Percentiles rank a stretch among this genome's conserved stretches.
phyloP scores from a whole-genome alignment of 2,888 invertebrate species.

The Shargacucullia verbasci region DNA sequence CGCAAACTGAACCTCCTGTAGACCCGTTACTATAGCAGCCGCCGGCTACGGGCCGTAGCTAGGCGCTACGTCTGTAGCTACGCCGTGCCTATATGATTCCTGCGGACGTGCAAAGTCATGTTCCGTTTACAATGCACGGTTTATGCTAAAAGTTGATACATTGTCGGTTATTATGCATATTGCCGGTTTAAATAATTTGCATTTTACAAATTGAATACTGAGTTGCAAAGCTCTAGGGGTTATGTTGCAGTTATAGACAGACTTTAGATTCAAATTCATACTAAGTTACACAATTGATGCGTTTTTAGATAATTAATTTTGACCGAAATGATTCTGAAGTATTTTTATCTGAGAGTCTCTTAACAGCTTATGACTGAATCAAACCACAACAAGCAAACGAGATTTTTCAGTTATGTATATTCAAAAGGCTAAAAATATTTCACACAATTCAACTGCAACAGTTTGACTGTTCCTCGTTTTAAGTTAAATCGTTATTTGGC shows the following conservation, averaged over 20 bases:
- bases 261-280: constrained; percentile 16
- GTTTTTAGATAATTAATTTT: neutral
- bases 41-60: constrained; percentile 78
- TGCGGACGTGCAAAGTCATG: constrained; percentile 68
- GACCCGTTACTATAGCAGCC: constrained; percentile 83
- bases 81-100: constrained; percentile 56
- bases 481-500: constrained; percentile 15
- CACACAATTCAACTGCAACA: no score
- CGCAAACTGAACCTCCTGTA: constrained; percentile 72
- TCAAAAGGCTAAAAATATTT: neutral
- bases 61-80: constrained; percentile 68
- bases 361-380: no score
- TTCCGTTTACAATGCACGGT: constrained; percentile 53
- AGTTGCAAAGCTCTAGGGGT: constrained; percentile 43
- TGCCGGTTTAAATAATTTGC: constrained; percentile 46
- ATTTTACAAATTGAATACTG: constrained; percentile 51
- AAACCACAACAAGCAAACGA: no score
- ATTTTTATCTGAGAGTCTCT: no score
- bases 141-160: constrained; percentile 62
- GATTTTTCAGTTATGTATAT: no score
- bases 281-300: neutral
- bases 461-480: neutral
- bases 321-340: no score
- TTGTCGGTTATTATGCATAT: constrained; percentile 53
- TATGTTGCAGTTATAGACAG: constrained; percentile 20